phyloP scores from a whole-genome alignment of 2,888 invertebrate genomes.

The Cylloceria caligata region DNA sequence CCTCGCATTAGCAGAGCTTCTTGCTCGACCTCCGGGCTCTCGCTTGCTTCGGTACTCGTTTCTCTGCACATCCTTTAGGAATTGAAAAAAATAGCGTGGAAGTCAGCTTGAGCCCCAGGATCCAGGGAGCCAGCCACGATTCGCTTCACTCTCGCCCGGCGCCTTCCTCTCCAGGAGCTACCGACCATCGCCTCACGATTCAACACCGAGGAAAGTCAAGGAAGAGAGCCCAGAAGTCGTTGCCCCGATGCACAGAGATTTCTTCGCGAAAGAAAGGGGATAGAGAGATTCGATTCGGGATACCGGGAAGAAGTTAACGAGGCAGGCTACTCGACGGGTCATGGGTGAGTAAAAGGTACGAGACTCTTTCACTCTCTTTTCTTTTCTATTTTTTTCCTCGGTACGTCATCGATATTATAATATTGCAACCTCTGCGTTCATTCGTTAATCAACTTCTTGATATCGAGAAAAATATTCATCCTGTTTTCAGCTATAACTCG shows the following conservation, averaged over 20 bases:
- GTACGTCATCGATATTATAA: not conserved
- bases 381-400: slow-evolving; percentile 12
- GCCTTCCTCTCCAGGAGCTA: slow-evolving; percentile 51
- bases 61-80: slow-evolving; percentile 45
- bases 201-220: slow-evolving; percentile 55
- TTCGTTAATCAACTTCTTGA: not conserved
- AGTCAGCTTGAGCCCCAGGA: slow-evolving; percentile 33
- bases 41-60: slow-evolving; percentile 42
- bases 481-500: not conserved
- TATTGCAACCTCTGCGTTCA: not conserved
- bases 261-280: slow-evolving; percentile 65
- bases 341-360: slow-evolving; percentile 68
- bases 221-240: slow-evolving; percentile 60
- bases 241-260: slow-evolving; percentile 66
- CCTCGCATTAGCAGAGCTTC: slow-evolving; percentile 49
- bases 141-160: slow-evolving; percentile 66
- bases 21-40: slow-evolving; percentile 51
- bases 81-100: slow-evolving; percentile 49
- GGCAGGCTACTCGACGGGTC: slow-evolving; percentile 60
- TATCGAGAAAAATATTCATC: not conserved
- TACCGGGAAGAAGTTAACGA: slow-evolving; percentile 67
- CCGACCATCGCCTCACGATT: slow-evolving; percentile 48
- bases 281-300: slow-evolving; percentile 68
- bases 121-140: slow-evolving; percentile 54
- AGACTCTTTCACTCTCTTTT: slow-evolving; percentile 23